A percentile compares a stretch with the other conserved stretches of the same genome.
phyloP scores from a whole-genome alignment of 2,888 invertebrate genomes.

The Pandemis cinnamomeana region DNA sequence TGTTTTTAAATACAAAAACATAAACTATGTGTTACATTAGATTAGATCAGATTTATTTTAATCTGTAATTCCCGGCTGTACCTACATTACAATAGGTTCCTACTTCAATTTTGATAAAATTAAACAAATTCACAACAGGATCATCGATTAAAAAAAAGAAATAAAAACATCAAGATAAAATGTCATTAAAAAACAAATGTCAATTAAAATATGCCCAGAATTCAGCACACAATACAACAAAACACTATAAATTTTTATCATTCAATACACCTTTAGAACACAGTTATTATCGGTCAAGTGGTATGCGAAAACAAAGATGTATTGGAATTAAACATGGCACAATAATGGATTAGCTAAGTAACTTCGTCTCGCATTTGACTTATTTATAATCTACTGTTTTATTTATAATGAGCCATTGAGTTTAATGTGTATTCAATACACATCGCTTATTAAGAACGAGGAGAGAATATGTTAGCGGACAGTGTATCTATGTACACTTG shows the following conservation, averaged over 20 bases:
- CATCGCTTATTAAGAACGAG: slow-evolving; percentile 8
- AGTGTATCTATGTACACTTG: background rate
- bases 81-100: no score
- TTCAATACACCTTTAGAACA: background rate
- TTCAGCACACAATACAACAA: background rate
- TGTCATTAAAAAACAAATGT: no score
- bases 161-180: no score
- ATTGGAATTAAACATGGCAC: background rate
- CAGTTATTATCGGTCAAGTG: background rate
- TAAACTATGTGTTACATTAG: no score
- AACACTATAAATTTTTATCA: background rate
- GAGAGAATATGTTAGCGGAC: slow-evolving; percentile 9
- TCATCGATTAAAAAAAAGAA: no score
- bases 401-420: background rate
- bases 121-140: no score
- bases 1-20: no score
- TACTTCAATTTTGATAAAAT: no score
- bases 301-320: background rate
- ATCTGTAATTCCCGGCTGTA: no score
- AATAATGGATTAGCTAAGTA: background rate
- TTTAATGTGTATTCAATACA: slow-evolving; percentile 5
- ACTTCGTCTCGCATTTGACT: background rate
- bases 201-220: no score
- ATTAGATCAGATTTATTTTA: no score
- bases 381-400: slow-evolving; percentile 10